These are phyloP conservation scores for Bugulina stolonifera DNA, from an alignment of 2,888 invertebrate genomes.

Conservation along the genomic window DNA sequence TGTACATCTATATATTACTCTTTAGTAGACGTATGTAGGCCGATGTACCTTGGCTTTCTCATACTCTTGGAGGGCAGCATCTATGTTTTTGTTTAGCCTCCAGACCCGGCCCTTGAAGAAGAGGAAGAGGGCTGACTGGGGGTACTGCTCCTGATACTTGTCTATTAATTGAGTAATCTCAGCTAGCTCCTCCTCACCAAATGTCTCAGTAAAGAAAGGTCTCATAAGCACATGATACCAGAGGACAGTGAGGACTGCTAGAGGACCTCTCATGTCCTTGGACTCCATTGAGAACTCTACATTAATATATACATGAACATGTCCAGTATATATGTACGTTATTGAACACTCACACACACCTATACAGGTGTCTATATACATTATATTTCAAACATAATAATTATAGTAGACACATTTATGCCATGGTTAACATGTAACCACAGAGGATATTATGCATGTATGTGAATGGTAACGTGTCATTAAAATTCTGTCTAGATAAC, in stretches of 20 bases:
- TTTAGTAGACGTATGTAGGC: no score
- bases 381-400: no score
- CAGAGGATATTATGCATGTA: no score
- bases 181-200: conserved; percentile 56
- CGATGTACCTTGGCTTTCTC: conserved; percentile 57
- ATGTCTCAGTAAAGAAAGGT: conserved; percentile 61
- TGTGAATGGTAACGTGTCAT: no score
- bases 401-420: no score
- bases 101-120: conserved; percentile 64
- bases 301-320: conserved; percentile 26
- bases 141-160: conserved; percentile 54
- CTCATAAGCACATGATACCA: conserved; percentile 68
- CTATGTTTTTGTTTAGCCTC: conserved; percentile 61
- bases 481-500: no score
- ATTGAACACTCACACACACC: neutral
- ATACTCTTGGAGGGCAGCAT: conserved; percentile 59
- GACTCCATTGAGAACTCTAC: conserved; percentile 59
- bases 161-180: conserved; percentile 56
- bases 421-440: no score
- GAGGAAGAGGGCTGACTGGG: conserved; percentile 62
- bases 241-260: conserved; percentile 60
- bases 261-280: conserved; percentile 64
- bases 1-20: no score
- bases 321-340: conserved; percentile 36
- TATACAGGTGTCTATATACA: no score